Evolutionary conservation across 1,140 invertebrate species (phyloP).

Genomic region (Cyclargus thomasi): DNA sequence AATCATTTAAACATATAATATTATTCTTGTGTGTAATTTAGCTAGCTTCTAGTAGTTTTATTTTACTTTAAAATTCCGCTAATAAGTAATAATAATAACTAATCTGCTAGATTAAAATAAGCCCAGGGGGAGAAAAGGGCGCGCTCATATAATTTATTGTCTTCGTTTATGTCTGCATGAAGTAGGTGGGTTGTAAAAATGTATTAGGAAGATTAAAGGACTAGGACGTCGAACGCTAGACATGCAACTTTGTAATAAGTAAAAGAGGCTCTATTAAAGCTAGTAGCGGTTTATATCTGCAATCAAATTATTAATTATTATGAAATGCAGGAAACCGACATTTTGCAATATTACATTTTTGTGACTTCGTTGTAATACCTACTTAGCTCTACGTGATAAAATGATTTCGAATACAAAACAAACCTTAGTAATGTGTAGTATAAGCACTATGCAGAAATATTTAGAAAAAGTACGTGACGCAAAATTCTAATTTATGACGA

Average conservation of each 20-base stretch:
- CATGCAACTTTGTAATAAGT: not conserved
- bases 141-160: slow-evolving; percentile 7
- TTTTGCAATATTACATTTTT: too few species aligned
- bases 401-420: too few species aligned
- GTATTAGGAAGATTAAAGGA: slow-evolving; percentile 14
- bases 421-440: too few species aligned
- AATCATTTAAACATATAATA: too few species aligned
- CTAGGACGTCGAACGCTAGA: not conserved
- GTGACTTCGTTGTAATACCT: too few species aligned
- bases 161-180: slow-evolving; percentile 7
- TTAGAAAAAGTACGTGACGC: not conserved
- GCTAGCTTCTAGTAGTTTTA: too few species aligned
- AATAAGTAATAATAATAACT: not conserved
- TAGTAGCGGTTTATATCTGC: too few species aligned
- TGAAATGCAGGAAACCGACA: not conserved
- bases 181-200: not conserved
- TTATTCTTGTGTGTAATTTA: too few species aligned
- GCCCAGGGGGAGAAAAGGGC: slow-evolving; percentile 6
- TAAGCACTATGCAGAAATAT: not conserved
- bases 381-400: too few species aligned
- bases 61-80: not conserved
- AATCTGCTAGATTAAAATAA: not conserved
- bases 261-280: too few species aligned
- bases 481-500: not conserved
- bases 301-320: not conserved